Percentiles rank a stretch among this genome's conserved stretches.
Conservation (phyloP, 2,797 vertebrate species). For the Danio choprae region DNA sequence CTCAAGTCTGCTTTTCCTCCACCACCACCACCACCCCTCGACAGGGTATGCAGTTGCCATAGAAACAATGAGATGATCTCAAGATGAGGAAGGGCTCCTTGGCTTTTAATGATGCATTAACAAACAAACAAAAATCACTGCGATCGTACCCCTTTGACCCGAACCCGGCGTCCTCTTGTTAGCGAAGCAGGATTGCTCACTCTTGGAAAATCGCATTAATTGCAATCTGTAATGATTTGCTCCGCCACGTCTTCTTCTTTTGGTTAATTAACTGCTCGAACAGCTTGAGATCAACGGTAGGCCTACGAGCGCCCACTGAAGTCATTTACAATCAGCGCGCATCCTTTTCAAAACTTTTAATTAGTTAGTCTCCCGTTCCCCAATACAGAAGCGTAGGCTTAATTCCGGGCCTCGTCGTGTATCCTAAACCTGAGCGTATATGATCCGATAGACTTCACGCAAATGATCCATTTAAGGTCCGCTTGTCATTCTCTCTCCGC, state of each 20-base stretch:
- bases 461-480: slow-evolving; percentile 51
- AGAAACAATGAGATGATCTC: slow-evolving; percentile 73
- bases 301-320: slow-evolving; percentile 72
- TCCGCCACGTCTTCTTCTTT: slow-evolving; percentile 65
- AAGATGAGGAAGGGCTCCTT: slow-evolving; percentile 66
- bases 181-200: slow-evolving; percentile 68
- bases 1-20: slow-evolving; percentile 43
- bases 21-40: background rate
- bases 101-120: slow-evolving; percentile 73
- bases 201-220: slow-evolving; percentile 72
- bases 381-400: slow-evolving; percentile 49
- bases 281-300: slow-evolving; percentile 80
- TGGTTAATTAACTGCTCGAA: slow-evolving; percentile 80
- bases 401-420: slow-evolving; percentile 57
- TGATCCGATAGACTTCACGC: slow-evolving; percentile 50
- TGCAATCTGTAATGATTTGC: slow-evolving; percentile 80
- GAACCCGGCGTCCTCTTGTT: slow-evolving; percentile 64
- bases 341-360: slow-evolving; percentile 79
- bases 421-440: slow-evolving; percentile 52
- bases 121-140: slow-evolving; percentile 65
- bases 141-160: slow-evolving; percentile 64
- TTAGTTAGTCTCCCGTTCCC: slow-evolving; percentile 65
- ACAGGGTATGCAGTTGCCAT: slow-evolving; percentile 70
- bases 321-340: slow-evolving; percentile 78
- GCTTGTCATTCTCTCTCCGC: slow-evolving; percentile 56